phyloP scores from a whole-genome alignment of 2,888 invertebrate genomes.

The Nebria salina region DNA sequence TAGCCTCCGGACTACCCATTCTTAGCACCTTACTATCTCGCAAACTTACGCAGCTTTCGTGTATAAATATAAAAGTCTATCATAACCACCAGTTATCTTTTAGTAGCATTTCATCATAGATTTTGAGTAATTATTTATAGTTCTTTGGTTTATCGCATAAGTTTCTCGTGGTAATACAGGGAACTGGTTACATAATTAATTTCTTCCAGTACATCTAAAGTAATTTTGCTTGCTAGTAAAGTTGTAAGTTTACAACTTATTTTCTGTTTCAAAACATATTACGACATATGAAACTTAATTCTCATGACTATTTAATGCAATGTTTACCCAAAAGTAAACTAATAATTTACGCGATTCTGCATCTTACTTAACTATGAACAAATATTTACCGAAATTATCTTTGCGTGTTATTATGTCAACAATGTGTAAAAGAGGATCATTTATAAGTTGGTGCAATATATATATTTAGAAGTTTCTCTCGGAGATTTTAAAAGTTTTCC shows the following conservation, averaged over 20 bases:
- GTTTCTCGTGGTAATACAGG: neutral
- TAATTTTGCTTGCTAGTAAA: neutral
- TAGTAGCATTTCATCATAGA: neutral
- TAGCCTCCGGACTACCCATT: conserved; percentile 5
- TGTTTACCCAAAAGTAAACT: neutral
- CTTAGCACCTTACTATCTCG: neutral
- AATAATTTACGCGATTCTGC: neutral
- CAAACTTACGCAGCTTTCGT: neutral
- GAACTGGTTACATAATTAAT: neutral
- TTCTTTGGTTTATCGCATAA: neutral
- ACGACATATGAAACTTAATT: neutral
- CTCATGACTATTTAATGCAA: neutral
- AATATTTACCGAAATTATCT: too few relatives aligned
- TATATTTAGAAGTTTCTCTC: too few relatives aligned
- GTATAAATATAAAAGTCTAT: neutral
- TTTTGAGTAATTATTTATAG: neutral
- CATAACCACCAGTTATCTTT: neutral
- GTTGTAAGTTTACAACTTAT: neutral
- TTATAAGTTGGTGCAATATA: too few relatives aligned
- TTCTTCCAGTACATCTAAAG: neutral
- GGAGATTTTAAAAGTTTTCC: neutral
- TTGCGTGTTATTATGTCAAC: too few relatives aligned
- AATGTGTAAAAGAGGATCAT: too few relatives aligned
- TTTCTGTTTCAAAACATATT: neutral
- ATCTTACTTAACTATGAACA: neutral